Evolutionary conservation across 1,140 invertebrate genomes (phyloP).

Genomic region (Coelopa frigida): DNA sequence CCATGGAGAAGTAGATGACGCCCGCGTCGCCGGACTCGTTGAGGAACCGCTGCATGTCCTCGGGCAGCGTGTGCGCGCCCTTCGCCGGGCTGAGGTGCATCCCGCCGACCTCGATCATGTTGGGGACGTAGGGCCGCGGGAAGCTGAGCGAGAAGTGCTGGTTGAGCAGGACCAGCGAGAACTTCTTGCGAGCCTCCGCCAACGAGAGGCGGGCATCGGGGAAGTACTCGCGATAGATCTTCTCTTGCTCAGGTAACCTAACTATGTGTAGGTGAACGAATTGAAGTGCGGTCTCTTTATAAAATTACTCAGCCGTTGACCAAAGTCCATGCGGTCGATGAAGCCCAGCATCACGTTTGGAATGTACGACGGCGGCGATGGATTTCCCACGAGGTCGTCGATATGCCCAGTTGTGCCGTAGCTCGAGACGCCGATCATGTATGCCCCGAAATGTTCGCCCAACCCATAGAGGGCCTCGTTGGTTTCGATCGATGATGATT

Average conservation of each 20-base stretch:
- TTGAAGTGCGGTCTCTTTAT: not conserved
- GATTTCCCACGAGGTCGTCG: conserved; percentile 41
- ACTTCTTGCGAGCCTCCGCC: conserved; percentile 16
- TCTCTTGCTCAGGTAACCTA: conserved; percentile 8
- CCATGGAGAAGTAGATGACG: conserved; percentile 56
- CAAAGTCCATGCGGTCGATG: conserved; percentile 44
- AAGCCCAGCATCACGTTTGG: conserved; percentile 29
- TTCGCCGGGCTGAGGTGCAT: conserved; percentile 46
- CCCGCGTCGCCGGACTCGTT: conserved; percentile 49
- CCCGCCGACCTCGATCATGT: conserved; percentile 47
- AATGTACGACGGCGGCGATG: conserved; percentile 36
- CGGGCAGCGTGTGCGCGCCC: conserved; percentile 38
- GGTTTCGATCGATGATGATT: conserved; percentile 16
- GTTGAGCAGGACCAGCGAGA: conserved; percentile 27
- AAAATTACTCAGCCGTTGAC: conserved; percentile 42
- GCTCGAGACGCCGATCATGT: conserved; percentile 35
- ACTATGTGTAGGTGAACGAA: not conserved
- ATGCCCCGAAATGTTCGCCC: conserved; percentile 33
- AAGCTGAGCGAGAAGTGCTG: conserved; percentile 29
- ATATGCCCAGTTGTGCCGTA: conserved; percentile 32
- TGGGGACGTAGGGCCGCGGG: conserved; percentile 26
- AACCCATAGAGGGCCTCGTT: conserved; percentile 32
- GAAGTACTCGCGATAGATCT: conserved; percentile 23
- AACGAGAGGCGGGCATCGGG: conserved; percentile 19
- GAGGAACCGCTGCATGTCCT: conserved; percentile 49